Base-by-base conservation (phyloP, 2,888 invertebrate species). In the Chrysopilus asiliformis region DNA sequence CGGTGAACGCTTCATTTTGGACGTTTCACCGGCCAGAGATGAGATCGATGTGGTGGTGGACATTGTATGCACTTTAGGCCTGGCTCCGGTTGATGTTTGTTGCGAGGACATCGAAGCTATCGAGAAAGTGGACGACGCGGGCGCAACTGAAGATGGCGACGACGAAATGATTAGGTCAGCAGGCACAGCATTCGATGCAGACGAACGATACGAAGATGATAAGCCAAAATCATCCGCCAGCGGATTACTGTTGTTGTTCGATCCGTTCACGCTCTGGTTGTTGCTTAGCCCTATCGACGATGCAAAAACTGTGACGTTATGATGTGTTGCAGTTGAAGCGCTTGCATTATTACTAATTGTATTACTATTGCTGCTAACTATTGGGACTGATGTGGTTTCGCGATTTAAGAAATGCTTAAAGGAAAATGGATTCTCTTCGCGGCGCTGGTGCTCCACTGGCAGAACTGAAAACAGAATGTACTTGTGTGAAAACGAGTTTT, bases 371-470 rank as follows among this genome's bases (percentile, higher is more conserved):
- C 28, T 32, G 28, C 38, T 33, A 28, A 19, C 17, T 38, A 36
- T 19, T 2, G 39, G 26, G 7, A 36, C 12, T n/a, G 42, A 36
- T 16, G 27, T 31, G n/a, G 25, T 30, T 49, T 79, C 77, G 48
- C 77, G 72, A 53, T 77, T 78, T 47, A 86, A 60, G 57, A 87
- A 87, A 57, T 85, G 85, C 56, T 85, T 81, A 51, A 87, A 84
- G 37, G 86, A 86, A 60, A 86, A 83, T 3, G 82, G 77, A 60
- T 81, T 81, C 47, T 81, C 81, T 53, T 81, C 81, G 2, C 46
- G 43, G 19, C 44, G 43, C 13, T 39, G 43, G 28, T 41, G 44
- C 9, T 43, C 43, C 8, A n/a, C 27, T 26, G 20, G 16, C 17
- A 25, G 30, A 27, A 5, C 39, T 39, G 27, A 5, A 35, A 39